Base-by-base conservation (phyloP, 2,888 invertebrate species). In the Pyrocoelia pectoralis region DNA sequence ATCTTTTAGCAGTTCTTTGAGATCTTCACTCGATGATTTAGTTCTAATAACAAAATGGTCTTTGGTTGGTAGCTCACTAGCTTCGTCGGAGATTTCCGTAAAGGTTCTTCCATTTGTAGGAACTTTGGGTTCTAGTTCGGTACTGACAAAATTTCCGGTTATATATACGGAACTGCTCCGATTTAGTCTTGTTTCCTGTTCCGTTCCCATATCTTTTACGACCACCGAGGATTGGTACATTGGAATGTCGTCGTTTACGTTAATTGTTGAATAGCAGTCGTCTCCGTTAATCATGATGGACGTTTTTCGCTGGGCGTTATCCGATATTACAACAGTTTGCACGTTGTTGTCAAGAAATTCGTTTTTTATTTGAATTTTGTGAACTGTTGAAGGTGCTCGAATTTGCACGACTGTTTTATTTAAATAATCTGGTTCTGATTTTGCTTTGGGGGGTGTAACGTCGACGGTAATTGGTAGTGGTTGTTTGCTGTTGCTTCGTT, bases 181-280 rank as follows among this genome's bases (percentile, higher is more conserved):
- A 15, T 67, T 66, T 13, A 66, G 50, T 17, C 69, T 68, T n/a
- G 61, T 64, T 19, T 67, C 65, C 19, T 72, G 65, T 28, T 73
- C 69, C n/a, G 70, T 58, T 50, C 72, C 72, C 2, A 83, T 83
- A 77, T 88, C 87, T 74, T 88, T 88, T 1, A 90, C 89, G 15
- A 90, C 88, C 17, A 90, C 90, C 0, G 90, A 90, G 19, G 90
- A 90, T 70, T 90, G 87, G 79, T 90, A 90, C 69, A 89, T 84
- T 10, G 89, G 89, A 58, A 86, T 85, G 73, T 90, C 88, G 73
- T 85, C 87, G 71, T 84, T 88, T 1, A 90, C 88, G 77, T 90
- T 90, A 80, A 90, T 89, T 13, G 90, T 90, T 49, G 89, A 90
- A 75, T 90, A 92, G 81, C 85, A 92, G 82, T 88, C 90, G 77